Conservation (phyloP, 2,888 invertebrate genomes). For the Ophion ellenae region DNA sequence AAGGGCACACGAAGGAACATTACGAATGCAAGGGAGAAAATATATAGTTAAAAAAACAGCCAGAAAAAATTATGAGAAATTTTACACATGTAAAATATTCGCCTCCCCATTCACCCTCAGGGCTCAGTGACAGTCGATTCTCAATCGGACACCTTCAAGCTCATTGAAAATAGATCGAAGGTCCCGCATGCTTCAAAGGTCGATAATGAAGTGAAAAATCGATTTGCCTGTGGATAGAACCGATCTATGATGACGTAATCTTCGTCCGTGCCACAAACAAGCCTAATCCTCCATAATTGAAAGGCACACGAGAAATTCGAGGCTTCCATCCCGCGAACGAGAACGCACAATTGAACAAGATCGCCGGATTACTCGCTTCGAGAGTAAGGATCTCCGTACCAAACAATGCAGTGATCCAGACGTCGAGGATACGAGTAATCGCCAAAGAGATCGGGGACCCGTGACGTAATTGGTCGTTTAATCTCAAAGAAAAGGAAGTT, state of each 20-base stretch:
- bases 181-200: background rate
- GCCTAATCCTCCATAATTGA: constrained; percentile 35
- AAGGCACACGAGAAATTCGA: background rate
- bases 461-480: background rate
- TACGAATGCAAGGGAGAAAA: too few relatives aligned
- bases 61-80: too few relatives aligned
- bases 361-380: background rate
- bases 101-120: too few relatives aligned
- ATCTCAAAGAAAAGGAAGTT: background rate
- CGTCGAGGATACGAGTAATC: background rate
- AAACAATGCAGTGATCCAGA: background rate
- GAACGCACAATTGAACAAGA: background rate
- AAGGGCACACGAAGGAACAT: too few relatives aligned
- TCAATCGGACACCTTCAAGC: background rate
- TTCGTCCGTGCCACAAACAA: background rate
- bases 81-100: too few relatives aligned
- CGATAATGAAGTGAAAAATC: background rate
- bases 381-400: background rate
- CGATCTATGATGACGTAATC: background rate
- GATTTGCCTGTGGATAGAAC: background rate
- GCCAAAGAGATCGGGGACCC: background rate
- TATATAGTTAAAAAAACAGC: too few relatives aligned
- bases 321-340: background rate
- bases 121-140: background rate
- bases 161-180: background rate